phyloP scores from a whole-genome alignment of 2,113 vertebrate genomes.

The Hydrolagus affinis region DNA sequence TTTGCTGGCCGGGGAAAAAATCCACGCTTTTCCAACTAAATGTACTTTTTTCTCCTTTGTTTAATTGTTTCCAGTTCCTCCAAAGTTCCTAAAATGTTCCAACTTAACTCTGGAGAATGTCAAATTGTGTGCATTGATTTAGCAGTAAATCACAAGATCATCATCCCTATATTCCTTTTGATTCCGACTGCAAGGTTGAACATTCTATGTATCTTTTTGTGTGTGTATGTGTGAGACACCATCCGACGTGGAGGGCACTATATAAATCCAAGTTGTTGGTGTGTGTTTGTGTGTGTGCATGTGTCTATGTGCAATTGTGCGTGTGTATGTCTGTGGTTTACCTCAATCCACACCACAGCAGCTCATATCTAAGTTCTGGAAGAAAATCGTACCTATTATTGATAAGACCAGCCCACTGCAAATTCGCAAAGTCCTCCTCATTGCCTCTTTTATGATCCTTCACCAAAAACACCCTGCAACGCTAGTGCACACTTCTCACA shows the following conservation, averaged over 20 bases:
- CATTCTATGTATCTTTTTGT: conserved; percentile 11
- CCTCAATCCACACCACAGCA: background rate
- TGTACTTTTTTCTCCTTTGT: background rate
- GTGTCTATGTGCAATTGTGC: background rate
- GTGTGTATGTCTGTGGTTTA: background rate
- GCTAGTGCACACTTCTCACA: background rate
- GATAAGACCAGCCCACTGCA: background rate
- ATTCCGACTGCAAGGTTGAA: background rate
- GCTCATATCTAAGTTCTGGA: background rate
- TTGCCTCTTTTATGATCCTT: background rate
- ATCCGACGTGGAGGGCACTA: no score
- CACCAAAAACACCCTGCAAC: background rate
- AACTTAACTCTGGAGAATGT: background rate
- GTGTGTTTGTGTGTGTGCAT: background rate
- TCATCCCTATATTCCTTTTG: no score
- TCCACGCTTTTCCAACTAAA: conserved; percentile 23
- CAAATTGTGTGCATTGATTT: background rate
- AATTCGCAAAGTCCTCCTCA: background rate
- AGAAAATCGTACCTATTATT: background rate
- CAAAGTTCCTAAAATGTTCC: background rate
- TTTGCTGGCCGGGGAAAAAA: conserved; percentile 18
- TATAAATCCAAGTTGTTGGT: no score
- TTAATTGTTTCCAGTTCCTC: background rate
- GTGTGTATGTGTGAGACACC: no score
- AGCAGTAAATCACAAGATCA: background rate